A percentile compares a stretch with the other conserved stretches of the same genome.
These are phyloP conservation scores for Chelmon rostratus DNA, from an alignment of 2,797 vertebrate species.

Conservation along the genomic window DNA sequence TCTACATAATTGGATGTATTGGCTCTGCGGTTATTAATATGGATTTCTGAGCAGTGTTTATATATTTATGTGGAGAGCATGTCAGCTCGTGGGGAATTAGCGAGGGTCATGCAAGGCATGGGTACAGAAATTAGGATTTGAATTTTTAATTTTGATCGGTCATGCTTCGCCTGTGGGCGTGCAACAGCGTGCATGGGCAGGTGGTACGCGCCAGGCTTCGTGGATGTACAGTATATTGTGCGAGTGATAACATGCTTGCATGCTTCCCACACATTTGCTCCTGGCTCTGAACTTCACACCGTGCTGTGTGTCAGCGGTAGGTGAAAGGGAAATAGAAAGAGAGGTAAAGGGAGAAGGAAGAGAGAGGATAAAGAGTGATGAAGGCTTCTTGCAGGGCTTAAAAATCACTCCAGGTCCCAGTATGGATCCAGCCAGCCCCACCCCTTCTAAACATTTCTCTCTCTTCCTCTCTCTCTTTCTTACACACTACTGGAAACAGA, in stretches of 20 bases:
- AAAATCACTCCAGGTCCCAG: conserved; percentile 68
- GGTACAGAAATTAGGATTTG: conserved; percentile 15
- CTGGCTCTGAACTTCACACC: conserved; percentile 70
- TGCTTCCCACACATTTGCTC: conserved; percentile 77
- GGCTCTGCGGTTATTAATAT: conserved; percentile 24
- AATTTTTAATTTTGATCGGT: conserved; percentile 50
- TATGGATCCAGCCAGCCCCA: conserved; percentile 57
- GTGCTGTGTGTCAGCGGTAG: conserved; percentile 38
- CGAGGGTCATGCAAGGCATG: conserved; percentile 15
- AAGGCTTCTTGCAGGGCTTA: conserved; percentile 47
- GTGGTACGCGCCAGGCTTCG: conserved; percentile 39
- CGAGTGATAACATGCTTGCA: conserved; percentile 57
- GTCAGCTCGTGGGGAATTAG: conserved; percentile 43
- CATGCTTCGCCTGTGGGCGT: conserved; percentile 43
- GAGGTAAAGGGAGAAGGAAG: conserved; percentile 16
- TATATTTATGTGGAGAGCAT: conserved; percentile 1
- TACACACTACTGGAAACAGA: conserved; percentile 43
- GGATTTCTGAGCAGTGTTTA: conserved; percentile 26
- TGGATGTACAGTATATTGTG: conserved; percentile 28
- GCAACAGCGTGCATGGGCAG: conserved; percentile 26
- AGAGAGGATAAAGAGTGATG: conserved; percentile 15
- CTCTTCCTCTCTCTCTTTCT: conserved; percentile 22
- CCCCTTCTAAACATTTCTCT: conserved; percentile 54
- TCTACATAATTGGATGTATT: conserved; percentile 32
- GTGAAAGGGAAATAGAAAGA: conserved; percentile 4